phyloP scores from a whole-genome alignment of 2,797 vertebrate genomes.

The Pseudomugil tenellus region DNA sequence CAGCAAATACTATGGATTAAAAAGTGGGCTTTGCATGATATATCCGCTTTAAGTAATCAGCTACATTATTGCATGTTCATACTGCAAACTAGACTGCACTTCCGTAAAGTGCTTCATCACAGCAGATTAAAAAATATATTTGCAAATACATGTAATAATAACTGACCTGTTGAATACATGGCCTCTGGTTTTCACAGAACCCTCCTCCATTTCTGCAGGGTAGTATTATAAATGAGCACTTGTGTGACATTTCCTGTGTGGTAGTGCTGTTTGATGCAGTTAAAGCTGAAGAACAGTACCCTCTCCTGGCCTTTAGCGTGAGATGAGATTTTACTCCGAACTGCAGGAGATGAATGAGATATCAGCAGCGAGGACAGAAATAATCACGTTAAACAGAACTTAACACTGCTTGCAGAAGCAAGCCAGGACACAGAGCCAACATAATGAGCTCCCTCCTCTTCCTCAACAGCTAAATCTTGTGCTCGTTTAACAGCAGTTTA shows the following conservation, averaged over 20 bases:
- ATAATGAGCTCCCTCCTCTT: not conserved
- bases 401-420: not conserved
- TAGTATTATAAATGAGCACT: constrained; percentile 30
- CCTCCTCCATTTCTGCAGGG: constrained; percentile 2
- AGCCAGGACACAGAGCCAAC: constrained; percentile 2
- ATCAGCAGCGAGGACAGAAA: not conserved
- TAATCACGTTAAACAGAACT: constrained; percentile 4
- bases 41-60: not conserved
- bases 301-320: constrained; percentile 65
- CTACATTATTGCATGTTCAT: not conserved
- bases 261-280: constrained; percentile 10
- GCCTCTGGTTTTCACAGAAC: constrained; percentile 14
- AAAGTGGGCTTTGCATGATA: too few relatives aligned
- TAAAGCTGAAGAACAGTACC: constrained; percentile 70
- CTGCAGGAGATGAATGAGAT: not conserved
- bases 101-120: constrained; percentile 15
- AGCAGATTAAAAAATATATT: constrained; percentile 22
- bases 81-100: not conserved
- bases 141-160: not conserved
- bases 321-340: constrained; percentile 23
- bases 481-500: constrained; percentile 26
- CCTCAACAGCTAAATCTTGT: not conserved
- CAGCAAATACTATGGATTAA: too few relatives aligned
- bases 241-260: not conserved
- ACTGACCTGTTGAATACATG: constrained; percentile 1